phyloP scores from a whole-genome alignment of 2,113 vertebrate genomes.

The Pteropus alecto region DNA sequence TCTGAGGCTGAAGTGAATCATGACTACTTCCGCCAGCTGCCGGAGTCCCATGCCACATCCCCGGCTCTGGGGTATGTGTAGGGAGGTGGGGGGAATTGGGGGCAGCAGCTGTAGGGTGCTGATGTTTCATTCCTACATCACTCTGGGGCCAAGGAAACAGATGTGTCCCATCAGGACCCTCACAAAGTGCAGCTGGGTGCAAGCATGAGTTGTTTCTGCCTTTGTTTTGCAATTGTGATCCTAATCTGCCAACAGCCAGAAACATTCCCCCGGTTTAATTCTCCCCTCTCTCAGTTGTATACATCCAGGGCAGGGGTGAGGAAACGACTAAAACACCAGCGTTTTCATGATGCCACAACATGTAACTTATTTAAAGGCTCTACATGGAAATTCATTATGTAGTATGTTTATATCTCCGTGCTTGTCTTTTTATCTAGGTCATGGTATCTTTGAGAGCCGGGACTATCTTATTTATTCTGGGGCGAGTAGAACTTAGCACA shows the following conservation, averaged over 20 bases:
- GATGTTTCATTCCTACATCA: not conserved
- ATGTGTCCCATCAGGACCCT: conserved; percentile 1
- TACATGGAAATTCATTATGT: not conserved
- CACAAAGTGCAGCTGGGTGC: not conserved
- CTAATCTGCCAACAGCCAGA: not conserved
- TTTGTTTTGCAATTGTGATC: not conserved
- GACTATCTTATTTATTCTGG: not conserved
- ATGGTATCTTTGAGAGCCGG: not conserved
- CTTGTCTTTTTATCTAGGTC: not conserved
- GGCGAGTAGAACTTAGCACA: not conserved
- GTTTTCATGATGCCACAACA: not conserved
- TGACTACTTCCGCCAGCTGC: conserved; percentile 27
- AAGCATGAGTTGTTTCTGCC: not conserved
- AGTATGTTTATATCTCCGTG: not conserved
- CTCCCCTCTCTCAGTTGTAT: not conserved
- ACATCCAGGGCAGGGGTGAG: not conserved
- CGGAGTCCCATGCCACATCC: not conserved
- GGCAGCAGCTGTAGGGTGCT: conserved; percentile 28
- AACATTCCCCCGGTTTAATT: not conserved
- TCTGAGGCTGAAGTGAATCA: conserved; percentile 57
- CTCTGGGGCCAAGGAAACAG: conserved; percentile 45
- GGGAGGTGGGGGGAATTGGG: accelerated
- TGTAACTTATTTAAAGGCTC: not conserved
- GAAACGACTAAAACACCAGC: not conserved
- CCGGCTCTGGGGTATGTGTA: not conserved